Conservation (phyloP, 1,140 invertebrate species). For the Bombus waltoni region DNA sequence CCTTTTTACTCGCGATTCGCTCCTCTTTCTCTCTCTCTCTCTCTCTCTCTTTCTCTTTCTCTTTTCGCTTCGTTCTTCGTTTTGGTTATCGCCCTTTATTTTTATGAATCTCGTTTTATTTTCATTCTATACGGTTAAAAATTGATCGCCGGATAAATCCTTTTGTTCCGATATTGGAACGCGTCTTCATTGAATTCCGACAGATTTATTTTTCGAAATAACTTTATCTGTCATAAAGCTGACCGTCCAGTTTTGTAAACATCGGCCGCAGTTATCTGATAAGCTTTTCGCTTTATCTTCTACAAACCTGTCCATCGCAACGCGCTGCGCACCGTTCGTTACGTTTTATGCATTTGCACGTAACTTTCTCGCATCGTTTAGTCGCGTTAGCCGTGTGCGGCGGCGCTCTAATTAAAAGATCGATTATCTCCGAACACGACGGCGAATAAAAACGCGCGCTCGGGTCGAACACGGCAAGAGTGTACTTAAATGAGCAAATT, state of each 20-base stretch:
- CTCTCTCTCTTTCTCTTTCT: background rate
- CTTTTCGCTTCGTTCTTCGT: background rate
- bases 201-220: constrained; percentile 33
- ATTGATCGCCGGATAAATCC: constrained; percentile 7
- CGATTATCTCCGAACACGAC: background rate
- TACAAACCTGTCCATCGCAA: constrained; percentile 1
- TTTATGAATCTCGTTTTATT: background rate
- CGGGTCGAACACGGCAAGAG: background rate
- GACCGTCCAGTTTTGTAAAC: constrained; percentile 40
- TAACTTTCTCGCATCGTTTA: background rate
- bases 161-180: background rate
- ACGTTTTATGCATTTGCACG: constrained; percentile 13
- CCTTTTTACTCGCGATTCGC: background rate
- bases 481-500: background rate
- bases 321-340: background rate
- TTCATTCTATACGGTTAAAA: background rate
- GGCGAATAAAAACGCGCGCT: no score
- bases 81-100: background rate
- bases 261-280: constrained; percentile 34
- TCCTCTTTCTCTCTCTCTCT: background rate
- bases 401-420: constrained; percentile 14
- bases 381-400: no score
- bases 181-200: constrained; percentile 18
- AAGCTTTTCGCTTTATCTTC: constrained; percentile 29
- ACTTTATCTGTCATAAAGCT: constrained; percentile 32